Evolutionary conservation across 2,113 vertebrate species (phyloP), one percentile per base, ranked within the genome.

Genomic region (Rhinoptilus africanus): DNA sequence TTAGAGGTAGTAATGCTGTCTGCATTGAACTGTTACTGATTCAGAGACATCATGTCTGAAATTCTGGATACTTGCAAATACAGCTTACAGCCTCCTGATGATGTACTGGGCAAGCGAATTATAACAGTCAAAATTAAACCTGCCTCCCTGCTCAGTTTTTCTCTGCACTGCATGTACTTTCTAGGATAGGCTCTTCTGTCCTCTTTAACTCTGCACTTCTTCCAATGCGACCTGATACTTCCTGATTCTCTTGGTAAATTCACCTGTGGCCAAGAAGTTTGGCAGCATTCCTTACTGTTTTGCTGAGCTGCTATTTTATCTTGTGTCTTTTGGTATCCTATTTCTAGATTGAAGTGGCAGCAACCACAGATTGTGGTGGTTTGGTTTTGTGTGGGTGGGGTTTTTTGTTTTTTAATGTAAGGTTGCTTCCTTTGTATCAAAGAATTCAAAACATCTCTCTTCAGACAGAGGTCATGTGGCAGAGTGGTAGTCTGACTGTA

Each of bases 161-260:
- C 16, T 53, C 19, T 24, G 34, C 15, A 28, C 45, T 1, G 2
- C 5, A 1, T 37, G 4, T 8, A 6, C 19, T 22, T 28, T 7
- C 27, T 26, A 5, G 9, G 34, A 13, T 4, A 32, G 34, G 13
- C 39, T 62, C 21, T 34, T 45, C 19, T 14, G 18, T 20, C 8
- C 2, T 0, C 62, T 37, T 51, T 26, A 24, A 14, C 8, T 39
- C 37, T 57, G 14, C 5, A 1, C 9, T 60, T 43, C 53, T 68
- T 28, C 23, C 19, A 54, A 39, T 43, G 39, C 21, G 6, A 14
- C 12, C 27, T 59, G 26, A 7, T 43, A 3, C 4, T 66, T 7
- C 22, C 10, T 22, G 17, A 37, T 19, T 0, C 0, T 59, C 18
- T 23, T 14, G 5, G 21, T 26, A 30, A n/a, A 20, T 24, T 10